These are phyloP conservation scores for Felis catus DNA, from an alignment of 2,113 vertebrate genomes.

Conservation along the genomic window DNA sequence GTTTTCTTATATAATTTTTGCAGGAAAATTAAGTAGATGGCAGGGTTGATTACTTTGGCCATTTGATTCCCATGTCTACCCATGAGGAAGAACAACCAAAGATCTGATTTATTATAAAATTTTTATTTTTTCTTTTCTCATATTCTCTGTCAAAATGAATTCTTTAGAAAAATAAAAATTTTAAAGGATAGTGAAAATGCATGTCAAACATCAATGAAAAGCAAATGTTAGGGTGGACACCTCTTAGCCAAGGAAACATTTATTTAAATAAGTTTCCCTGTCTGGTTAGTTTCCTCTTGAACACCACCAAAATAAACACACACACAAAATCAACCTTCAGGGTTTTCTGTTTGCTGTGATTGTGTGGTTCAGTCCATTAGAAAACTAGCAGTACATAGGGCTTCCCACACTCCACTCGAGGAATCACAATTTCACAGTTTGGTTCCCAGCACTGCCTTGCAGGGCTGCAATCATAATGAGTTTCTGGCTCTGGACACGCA, in stretches of 20 bases:
- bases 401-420: slow-evolving; percentile 52
- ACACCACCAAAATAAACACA: slow-evolving; percentile 37
- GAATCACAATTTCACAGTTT: slow-evolving; percentile 84
- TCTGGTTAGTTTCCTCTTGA: slow-evolving; percentile 58
- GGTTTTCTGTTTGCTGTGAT: slow-evolving; percentile 64
- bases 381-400: slow-evolving; percentile 18
- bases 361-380: slow-evolving; percentile 62
- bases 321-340: not conserved
- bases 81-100: not conserved
- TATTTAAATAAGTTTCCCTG: slow-evolving; percentile 62
- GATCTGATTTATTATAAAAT: not conserved
- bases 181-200: not conserved
- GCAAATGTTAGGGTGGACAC: not conserved
- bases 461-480: slow-evolving; percentile 76
- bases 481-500: slow-evolving; percentile 70
- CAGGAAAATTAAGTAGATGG: not conserved
- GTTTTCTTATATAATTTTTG: not conserved
- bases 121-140: not conserved
- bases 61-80: not conserved
- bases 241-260: slow-evolving; percentile 4
- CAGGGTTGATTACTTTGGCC: not conserved
- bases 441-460: slow-evolving; percentile 76
- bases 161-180: not conserved
- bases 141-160: slow-evolving; percentile 1
- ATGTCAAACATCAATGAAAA: slow-evolving; percentile 13